phyloP scores from a whole-genome alignment of 1,140 invertebrate genomes.

The Hirudo medicinalis region DNA sequence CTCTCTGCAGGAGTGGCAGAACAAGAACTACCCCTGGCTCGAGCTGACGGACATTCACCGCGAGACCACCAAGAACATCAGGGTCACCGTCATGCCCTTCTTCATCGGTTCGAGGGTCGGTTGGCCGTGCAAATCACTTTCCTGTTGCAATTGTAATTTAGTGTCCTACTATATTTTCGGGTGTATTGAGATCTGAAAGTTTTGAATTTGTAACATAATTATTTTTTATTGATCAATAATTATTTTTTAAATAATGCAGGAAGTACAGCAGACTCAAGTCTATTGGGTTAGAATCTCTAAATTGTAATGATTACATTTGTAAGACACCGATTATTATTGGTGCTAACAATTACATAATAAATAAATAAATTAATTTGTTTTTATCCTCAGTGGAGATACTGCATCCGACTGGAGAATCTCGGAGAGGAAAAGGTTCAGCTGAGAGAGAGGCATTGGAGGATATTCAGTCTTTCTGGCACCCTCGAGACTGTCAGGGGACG shows the following conservation, averaged over 20 bases:
- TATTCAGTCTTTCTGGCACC: constrained; percentile 84
- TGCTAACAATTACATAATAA: too few species aligned
- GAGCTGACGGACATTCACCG: constrained; percentile 92
- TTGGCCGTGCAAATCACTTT: neutral
- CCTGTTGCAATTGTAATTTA: neutral
- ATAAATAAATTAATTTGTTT: too few species aligned
- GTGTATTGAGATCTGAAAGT: neutral
- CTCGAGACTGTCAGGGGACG: constrained; percentile 82
- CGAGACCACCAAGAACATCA: constrained; percentile 85
- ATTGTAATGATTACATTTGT: neutral
- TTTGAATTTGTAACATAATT: neutral
- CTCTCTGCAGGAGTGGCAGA: constrained; percentile 83
- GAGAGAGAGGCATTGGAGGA: constrained; percentile 86
- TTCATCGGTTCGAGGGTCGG: constrained; percentile 73
- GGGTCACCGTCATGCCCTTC: constrained; percentile 92
- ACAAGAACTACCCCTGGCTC: constrained; percentile 92
- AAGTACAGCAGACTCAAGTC: constrained; percentile 32
- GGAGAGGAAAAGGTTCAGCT: constrained; percentile 75
- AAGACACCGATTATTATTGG: too few species aligned
- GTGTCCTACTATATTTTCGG: too few species aligned
- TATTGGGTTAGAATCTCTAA: constrained; percentile 32
- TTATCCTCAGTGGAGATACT: constrained; percentile 54
- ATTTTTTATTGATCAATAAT: neutral
- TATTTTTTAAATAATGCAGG: constrained; percentile 27
- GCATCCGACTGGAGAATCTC: constrained; percentile 85